Percentiles rank a stretch among this genome's conserved stretches.
phyloP scores from a whole-genome alignment of 2,113 vertebrate species.

The Heloderma charlesbogerti region DNA sequence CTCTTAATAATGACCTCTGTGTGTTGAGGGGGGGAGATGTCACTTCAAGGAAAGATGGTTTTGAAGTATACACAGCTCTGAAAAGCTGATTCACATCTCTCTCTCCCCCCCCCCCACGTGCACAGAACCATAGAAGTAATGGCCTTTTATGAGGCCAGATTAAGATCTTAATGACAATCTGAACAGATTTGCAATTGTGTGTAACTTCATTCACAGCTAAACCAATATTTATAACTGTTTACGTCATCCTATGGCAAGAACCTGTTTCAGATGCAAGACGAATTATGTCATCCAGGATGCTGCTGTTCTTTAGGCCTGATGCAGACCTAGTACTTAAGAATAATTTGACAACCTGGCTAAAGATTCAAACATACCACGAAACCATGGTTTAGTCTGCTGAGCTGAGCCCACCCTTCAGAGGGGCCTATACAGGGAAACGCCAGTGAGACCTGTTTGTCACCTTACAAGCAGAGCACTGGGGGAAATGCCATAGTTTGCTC shows the following conservation, averaged over 20 bases:
- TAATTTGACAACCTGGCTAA: background rate
- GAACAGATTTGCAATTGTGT: slow-evolving; percentile 20
- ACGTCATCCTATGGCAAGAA: too few species aligned
- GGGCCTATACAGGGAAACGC: background rate
- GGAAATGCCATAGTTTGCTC: background rate
- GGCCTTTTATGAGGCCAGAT: slow-evolving; percentile 55
- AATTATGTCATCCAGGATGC: too few species aligned
- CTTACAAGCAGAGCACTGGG: background rate
- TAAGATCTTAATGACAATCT: slow-evolving; percentile 56
- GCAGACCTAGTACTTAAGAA: background rate
- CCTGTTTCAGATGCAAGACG: background rate
- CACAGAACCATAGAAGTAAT: slow-evolving; percentile 54
- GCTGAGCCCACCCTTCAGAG: background rate
- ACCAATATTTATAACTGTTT: slow-evolving; percentile 7
- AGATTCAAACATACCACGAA: background rate
- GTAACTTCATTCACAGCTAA: slow-evolving; percentile 51
- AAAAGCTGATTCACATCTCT: slow-evolving; percentile 48
- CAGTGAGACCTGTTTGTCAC: background rate
- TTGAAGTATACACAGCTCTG: slow-evolving; percentile 11
- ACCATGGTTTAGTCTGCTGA: background rate
- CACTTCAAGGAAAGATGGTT: slow-evolving; percentile 40
- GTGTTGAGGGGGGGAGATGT: slow-evolving; percentile 11
- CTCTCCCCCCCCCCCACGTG: too few species aligned
- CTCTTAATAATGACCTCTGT: background rate
- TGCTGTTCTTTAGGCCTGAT: background rate